Evolutionary conservation across 2,888 invertebrate species (phyloP).

Genomic region (Portevinia maculata): DNA sequence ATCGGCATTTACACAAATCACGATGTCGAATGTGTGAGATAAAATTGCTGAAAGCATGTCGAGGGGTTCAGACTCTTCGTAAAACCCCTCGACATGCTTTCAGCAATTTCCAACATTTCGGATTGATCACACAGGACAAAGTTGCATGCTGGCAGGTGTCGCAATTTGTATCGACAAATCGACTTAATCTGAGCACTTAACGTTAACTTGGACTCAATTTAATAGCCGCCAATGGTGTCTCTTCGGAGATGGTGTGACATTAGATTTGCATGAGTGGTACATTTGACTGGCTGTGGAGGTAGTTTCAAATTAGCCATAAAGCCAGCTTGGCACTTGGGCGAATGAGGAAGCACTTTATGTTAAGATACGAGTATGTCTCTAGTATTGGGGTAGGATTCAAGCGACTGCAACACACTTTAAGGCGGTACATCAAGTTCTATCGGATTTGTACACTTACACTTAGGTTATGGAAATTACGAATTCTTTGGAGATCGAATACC

Average conservation of each 20-base stretch:
- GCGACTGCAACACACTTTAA: too few species aligned
- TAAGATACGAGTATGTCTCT: too few species aligned
- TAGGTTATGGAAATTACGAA: too few species aligned
- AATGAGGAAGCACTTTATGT: too few species aligned
- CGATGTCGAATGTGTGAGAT: slow-evolving; percentile 48
- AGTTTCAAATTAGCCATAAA: slow-evolving; percentile 4
- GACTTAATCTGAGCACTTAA: slow-evolving; percentile 32
- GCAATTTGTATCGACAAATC: slow-evolving; percentile 50
- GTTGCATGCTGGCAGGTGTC: slow-evolving; percentile 45
- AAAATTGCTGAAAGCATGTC: slow-evolving; percentile 62
- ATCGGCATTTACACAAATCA: slow-evolving; percentile 63
- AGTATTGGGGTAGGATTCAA: too few species aligned
- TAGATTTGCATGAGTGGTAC: slow-evolving; percentile 2
- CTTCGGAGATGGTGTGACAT: slow-evolving; percentile 12
- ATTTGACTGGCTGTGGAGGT: neutral
- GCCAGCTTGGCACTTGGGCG: slow-evolving; percentile 2
- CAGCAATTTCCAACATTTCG: neutral
- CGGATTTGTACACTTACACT: too few species aligned
- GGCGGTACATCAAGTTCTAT: too few species aligned
- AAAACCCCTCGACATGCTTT: too few species aligned
- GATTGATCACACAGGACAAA: slow-evolving; percentile 35
- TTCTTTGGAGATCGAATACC: too few species aligned
- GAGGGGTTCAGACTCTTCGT: neutral
- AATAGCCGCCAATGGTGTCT: neutral
- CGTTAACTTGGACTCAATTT: slow-evolving; percentile 18